Evolutionary conservation across 1,140 invertebrate species (phyloP), one percentile per base, ranked within the genome.

Genomic region (Brachionus sp.): DNA sequence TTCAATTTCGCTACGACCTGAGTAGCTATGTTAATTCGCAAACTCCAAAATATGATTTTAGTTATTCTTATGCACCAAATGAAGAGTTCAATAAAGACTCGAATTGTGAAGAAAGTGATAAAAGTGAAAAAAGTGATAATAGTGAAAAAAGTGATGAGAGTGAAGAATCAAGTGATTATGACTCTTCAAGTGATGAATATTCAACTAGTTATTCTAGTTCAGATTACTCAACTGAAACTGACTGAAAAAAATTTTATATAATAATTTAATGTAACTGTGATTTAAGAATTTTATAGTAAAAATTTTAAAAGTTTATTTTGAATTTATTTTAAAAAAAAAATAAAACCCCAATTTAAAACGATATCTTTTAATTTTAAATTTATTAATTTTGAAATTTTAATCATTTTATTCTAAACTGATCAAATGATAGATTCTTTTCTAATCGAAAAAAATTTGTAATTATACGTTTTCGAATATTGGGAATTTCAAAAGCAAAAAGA

Each of bases 1-100:
- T 80, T 13, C 50, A 80, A 23, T 66, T 80, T 33, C 19, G 77
- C 13, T 5, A 62, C 42, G 77, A 80, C 29, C 19, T 57, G 7
- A 37, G 57, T 10, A 42, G 35, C 6, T 66, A 62, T 80, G 7
- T 80, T n/a, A 80, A 80, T 25, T 1, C 77, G 19, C 5, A 16
- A 35, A 23, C 23, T 23, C 46, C 77, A 25, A 62, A 42, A 23
- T 80, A 42, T 66, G 62, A 80, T 25, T 62, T 80, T 39, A 62
- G 16, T 39, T 80, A 80, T 80, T 80, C 35, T 44, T 62, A 16
- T 25, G 53, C 7, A 7, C 7, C 9, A 16, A 62, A 62, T 80
- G 77, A 62, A 25, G n/a, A 57, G 16, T 62, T 29, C 12, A 39
- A 57, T 35, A 53, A 73, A 39, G 37, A 39, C 16, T 75, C 66